phyloP scores from a whole-genome alignment of 2,113 vertebrate genomes.

The Pterophyllum scalare region DNA sequence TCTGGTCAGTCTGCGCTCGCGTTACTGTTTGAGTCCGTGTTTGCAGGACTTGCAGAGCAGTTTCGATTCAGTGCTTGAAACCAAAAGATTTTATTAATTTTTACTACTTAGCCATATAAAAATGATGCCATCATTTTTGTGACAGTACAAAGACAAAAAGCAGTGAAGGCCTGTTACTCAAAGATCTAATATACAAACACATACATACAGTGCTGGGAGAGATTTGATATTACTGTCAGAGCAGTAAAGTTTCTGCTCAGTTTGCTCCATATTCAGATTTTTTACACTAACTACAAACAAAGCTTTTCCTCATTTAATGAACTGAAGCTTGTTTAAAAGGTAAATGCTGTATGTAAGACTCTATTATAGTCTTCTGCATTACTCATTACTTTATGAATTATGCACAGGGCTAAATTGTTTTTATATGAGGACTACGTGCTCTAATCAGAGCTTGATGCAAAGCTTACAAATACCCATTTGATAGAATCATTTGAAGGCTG shows the following conservation, averaged over 20 bases:
- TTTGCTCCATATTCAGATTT: too few species aligned
- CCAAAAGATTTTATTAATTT: not conserved
- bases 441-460: not conserved
- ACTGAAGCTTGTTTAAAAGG: not conserved
- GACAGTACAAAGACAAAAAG: not conserved
- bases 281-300: not conserved
- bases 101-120: not conserved
- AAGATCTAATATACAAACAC: not conserved
- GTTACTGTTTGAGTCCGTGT: not conserved
- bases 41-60: not conserved
- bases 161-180: not conserved
- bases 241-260: too few species aligned
- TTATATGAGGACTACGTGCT: rapidly evolving
- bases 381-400: not conserved
- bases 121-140: not conserved
- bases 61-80: not conserved
- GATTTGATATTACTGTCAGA: too few species aligned
- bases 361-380: too few species aligned
- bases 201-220: too few species aligned
- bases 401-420: not conserved
- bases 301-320: not conserved
- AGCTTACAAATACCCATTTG: not conserved
- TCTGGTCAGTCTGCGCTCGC: too few species aligned
- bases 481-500: not conserved
- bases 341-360: not conserved